Conservation (phyloP, 2,888 invertebrate genomes). For the Acanthacorydalis orientalis region DNA sequence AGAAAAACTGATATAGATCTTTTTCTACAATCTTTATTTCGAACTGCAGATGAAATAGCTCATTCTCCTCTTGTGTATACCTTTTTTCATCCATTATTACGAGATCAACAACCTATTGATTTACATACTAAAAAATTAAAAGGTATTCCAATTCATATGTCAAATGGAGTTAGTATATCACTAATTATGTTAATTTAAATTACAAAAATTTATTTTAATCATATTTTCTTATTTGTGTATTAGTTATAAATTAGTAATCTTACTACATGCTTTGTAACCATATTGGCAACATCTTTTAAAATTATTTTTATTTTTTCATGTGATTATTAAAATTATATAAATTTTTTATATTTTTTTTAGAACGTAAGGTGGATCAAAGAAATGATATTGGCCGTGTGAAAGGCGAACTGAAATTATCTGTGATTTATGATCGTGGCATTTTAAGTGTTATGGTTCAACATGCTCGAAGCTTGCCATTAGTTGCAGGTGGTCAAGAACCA, state of each 20-base stretch:
- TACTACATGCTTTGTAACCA: not conserved
- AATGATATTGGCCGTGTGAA: conserved; percentile 29
- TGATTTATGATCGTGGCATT: conserved; percentile 57
- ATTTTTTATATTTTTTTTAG: conserved; percentile 13
- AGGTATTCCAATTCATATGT: no score
- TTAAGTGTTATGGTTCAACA: conserved; percentile 77
- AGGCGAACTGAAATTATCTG: conserved; percentile 63
- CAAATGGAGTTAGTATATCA: no score
- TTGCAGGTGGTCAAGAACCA: conserved; percentile 67
- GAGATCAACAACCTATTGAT: conserved; percentile 85
- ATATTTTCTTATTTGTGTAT: no score
- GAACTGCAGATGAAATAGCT: conserved; percentile 81
- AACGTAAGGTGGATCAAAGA: conserved; percentile 14
- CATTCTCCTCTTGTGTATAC: conserved; percentile 95
- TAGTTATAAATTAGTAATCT: no score
- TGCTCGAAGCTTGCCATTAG: conserved; percentile 69
- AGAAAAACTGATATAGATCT: conserved; percentile 77
- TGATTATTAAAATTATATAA: not conserved
- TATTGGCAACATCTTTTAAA: no score
- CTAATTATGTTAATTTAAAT: no score
- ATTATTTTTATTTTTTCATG: not conserved
- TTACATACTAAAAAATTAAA: conserved; percentile 60
- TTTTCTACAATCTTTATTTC: conserved; percentile 74
- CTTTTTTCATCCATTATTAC: conserved; percentile 89
- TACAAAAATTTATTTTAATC: no score